Base-by-base conservation (phyloP, 2,888 invertebrate genomes). In the Agonum fuliginosum region DNA sequence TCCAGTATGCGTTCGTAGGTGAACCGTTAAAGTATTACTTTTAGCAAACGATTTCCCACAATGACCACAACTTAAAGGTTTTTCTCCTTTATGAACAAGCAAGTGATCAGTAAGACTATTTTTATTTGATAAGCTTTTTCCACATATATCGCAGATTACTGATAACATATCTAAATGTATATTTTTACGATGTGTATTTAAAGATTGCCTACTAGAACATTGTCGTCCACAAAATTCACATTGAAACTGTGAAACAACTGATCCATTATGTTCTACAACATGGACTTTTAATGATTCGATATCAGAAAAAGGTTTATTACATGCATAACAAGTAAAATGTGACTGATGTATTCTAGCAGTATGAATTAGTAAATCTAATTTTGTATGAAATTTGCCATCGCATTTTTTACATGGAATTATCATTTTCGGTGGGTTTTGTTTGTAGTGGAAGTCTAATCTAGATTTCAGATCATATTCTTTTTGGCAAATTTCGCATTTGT, bases 1-100 rank as follows among this genome's bases (percentile, higher is more conserved):
- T 0, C 83, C 83, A 0, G 83, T 89, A 74, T 91, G 91, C 0
- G 86, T 86, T 0, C 88, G 83, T 86, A 89, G 89, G 67, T 90
- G 90, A 6, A 90, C n/a, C 2, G 19, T 14, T 19, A 74, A 41
- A 8, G 34, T 37, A 30, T 41, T 34, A 30, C 27, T 54, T 17
- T 24, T 58, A 5, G 48, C 12, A 37, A 78, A 78, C 17, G 12
- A 19, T 46, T 75, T 74, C 3, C 69, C 69, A 65, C 75, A 76
- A 6, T 19, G 41, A 10, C 71, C 71, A 34, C 73, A 73, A 1
- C 43, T 14, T 2, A 62, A 19, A 1, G 73, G 73, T 17, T 22
- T 37, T 43, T 73, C 62, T 8, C 73, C 73, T n/a, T 27, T 27
- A 43, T 73, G 73, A 3, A 62, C 14, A n/a, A 22, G 22, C 22